These are phyloP conservation scores for Hyperopisus bebe DNA, from an alignment of 2,113 vertebrate genomes.

Conservation along the genomic window DNA sequence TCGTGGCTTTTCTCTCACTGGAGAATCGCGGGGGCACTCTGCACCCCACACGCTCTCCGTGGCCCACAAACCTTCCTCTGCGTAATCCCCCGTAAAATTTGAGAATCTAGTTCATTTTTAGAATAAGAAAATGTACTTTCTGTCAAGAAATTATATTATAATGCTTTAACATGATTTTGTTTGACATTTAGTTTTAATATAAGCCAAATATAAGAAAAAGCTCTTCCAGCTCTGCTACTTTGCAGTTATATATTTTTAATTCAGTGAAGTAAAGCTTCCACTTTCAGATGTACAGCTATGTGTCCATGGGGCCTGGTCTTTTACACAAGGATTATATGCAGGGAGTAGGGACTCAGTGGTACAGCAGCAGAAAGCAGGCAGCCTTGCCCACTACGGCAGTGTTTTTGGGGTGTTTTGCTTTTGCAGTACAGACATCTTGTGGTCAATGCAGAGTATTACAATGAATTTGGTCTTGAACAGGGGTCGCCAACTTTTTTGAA, in stretches of 20 bases:
- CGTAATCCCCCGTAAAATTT: not conserved
- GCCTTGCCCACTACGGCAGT: not conserved
- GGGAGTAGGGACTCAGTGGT: not conserved
- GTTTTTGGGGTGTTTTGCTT: slow-evolving; percentile 32
- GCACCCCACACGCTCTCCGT: not conserved
- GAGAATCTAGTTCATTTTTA: not conserved
- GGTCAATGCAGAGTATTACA: slow-evolving; percentile 39
- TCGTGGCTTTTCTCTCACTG: not conserved
- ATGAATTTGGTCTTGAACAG: not conserved
- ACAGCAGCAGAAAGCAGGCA: not conserved
- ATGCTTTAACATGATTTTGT: not conserved
- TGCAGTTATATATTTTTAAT: not conserved
- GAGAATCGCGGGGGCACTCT: not conserved
- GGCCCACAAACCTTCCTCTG: not conserved
- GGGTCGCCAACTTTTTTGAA: no score
- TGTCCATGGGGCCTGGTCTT: not conserved
- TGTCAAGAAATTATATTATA: not conserved
- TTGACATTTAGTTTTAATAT: not conserved
- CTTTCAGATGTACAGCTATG: not conserved
- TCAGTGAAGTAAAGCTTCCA: not conserved
- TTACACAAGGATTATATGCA: not conserved
- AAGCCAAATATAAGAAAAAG: not conserved
- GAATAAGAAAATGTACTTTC: not conserved
- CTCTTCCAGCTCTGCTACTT: not conserved
- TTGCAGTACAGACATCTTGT: slow-evolving; percentile 51